Percentiles rank a stretch among this genome's conserved stretches.
Conservation (phyloP, 1,140 invertebrate species). For the Drosophila albomicans region DNA sequence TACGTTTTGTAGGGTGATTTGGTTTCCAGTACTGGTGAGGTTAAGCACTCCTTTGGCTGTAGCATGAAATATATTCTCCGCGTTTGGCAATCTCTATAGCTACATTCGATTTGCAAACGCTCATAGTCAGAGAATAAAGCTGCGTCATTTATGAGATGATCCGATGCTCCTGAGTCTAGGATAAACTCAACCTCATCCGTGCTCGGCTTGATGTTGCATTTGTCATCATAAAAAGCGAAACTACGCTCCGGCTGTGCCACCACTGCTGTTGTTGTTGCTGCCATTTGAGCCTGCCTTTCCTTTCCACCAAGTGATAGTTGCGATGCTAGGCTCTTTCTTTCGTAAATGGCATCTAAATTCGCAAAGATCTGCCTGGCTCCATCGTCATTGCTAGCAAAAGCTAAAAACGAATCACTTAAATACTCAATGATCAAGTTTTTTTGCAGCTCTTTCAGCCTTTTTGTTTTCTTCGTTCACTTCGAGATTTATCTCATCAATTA, state of each 20-base stretch:
- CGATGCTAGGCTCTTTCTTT: too few relatives aligned
- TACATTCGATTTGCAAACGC: constrained; percentile 11
- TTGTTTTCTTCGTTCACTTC: constrained; percentile 30
- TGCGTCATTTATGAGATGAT: constrained; percentile 72
- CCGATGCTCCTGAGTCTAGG: constrained; percentile 52
- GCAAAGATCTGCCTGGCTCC: too few relatives aligned
- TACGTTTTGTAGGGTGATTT: constrained; percentile 38
- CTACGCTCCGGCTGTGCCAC: constrained; percentile 16
- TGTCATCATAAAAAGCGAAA: constrained; percentile 44
- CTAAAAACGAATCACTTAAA: too few relatives aligned
- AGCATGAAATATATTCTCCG: constrained; percentile 31
- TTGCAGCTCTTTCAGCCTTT: constrained; percentile 60
- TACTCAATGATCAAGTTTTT: constrained; percentile 59
- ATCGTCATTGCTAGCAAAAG: too few relatives aligned
- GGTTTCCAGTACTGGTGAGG: constrained; percentile 18
- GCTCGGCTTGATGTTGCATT: background rate
- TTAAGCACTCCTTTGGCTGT: constrained; percentile 26
- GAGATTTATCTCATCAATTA: constrained; percentile 8
- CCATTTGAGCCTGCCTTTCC: constrained; percentile 6
- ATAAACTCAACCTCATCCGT: constrained; percentile 55
- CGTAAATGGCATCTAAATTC: too few relatives aligned
- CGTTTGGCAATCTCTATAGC: constrained; percentile 44
- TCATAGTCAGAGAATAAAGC: constrained; percentile 55
- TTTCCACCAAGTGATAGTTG: background rate
- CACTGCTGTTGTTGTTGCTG: background rate